Conservation (phyloP, 2,888 invertebrate species). For the Coenonympha arcania region DNA sequence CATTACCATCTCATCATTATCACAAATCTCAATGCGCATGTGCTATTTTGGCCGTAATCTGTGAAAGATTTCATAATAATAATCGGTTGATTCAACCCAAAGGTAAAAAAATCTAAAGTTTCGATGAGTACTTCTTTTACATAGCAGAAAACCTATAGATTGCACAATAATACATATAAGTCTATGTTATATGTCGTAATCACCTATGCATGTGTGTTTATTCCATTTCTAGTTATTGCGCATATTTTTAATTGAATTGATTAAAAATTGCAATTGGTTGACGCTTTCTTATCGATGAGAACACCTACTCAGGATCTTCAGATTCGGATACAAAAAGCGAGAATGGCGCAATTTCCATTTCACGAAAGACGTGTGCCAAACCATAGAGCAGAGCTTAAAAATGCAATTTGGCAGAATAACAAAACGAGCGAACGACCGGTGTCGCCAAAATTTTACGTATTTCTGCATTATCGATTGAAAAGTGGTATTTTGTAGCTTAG, state of each 20-base stretch:
- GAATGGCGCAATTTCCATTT: background rate
- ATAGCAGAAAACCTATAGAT: too few relatives aligned
- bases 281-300: too few relatives aligned
- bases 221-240: too few relatives aligned
- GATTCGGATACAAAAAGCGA: background rate
- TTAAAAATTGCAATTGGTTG: too few relatives aligned
- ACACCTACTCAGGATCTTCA: too few relatives aligned
- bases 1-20: conserved; percentile 4
- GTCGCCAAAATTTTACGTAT: background rate
- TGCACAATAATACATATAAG: too few relatives aligned
- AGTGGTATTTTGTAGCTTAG: background rate
- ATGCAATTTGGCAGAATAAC: conserved; percentile 10
- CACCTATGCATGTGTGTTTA: too few relatives aligned
- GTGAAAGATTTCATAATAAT: background rate
- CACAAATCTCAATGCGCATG: conserved; percentile 5
- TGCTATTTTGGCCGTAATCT: too few relatives aligned
- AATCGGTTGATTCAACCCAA: background rate
- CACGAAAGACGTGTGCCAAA: background rate
- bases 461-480: background rate
- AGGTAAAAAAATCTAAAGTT: too few relatives aligned
- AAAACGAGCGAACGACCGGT: background rate
- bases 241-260: too few relatives aligned
- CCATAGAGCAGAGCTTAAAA: conserved; percentile 4
- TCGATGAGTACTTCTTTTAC: too few relatives aligned
- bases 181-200: too few relatives aligned